Percentiles rank a stretch among this genome's conserved stretches.
Evolutionary conservation across 1,140 invertebrate genomes (phyloP).

Genomic region (Aphis gossypii): DNA sequence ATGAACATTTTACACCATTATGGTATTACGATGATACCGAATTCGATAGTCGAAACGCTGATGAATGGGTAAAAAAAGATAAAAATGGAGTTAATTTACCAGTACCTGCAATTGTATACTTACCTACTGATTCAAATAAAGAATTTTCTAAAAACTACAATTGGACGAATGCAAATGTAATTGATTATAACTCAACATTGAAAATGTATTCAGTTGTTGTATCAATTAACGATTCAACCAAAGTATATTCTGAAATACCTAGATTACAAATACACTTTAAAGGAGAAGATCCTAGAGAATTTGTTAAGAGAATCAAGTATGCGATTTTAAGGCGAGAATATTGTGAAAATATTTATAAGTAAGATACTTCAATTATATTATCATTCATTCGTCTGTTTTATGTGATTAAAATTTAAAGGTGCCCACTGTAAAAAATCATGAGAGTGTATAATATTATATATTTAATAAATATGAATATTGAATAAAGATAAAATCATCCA

Average conservation of each 20-base stretch:
- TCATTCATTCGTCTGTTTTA: background rate
- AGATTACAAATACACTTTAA: conserved; percentile 39
- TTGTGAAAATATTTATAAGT: conserved; percentile 33
- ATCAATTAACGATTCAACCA: background rate
- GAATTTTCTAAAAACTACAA: background rate
- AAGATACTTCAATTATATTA: background rate
- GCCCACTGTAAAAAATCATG: background rate
- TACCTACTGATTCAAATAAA: background rate
- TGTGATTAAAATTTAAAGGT: background rate
- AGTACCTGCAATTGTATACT: background rate
- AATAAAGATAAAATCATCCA: background rate
- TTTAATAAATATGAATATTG: background rate
- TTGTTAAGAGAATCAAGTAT: conserved; percentile 14
- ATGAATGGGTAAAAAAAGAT: conserved; percentile 24
- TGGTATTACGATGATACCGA: conserved; percentile 28
- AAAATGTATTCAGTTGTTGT: background rate
- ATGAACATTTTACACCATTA: background rate
- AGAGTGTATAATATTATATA: background rate
- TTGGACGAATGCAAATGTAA: conserved; percentile 8
- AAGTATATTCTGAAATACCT: background rate
- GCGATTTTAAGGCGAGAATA: background rate
- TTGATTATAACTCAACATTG: background rate
- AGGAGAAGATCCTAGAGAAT: conserved; percentile 46
- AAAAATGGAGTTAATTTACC: background rate
- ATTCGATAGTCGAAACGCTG: background rate